Conservation (phyloP, 2,797 vertebrate species). For the Adrianichthys oophorus region DNA sequence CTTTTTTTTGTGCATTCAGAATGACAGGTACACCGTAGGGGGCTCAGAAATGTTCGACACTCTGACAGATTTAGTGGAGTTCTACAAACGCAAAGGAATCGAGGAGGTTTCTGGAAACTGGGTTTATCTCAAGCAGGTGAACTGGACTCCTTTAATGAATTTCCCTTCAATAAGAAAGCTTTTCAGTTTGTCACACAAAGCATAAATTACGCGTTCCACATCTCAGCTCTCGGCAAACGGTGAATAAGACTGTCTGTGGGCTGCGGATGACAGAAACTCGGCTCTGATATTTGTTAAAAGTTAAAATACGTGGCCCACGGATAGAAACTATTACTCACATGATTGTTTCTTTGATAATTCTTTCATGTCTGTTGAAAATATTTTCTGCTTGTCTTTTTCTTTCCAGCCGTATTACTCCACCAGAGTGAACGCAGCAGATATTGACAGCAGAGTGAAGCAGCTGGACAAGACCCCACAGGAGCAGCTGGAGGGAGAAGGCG, state of each 20-base stretch:
- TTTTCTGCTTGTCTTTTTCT: background rate
- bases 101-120: constrained; percentile 89
- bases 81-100: constrained; percentile 88
- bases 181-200: too few relatives aligned
- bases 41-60: constrained; percentile 85
- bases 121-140: constrained; percentile 90
- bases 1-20: constrained; percentile 70
- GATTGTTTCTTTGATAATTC: constrained; percentile 1
- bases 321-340: constrained; percentile 41
- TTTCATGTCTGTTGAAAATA: constrained; percentile 22
- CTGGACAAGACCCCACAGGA: constrained; percentile 81
- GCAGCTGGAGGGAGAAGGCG: constrained; percentile 61
- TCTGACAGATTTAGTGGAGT: constrained; percentile 90
- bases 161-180: too few relatives aligned
- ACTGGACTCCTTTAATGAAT: background rate
- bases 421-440: constrained; percentile 90
- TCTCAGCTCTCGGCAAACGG: background rate
- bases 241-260: background rate
- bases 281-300: constrained; percentile 1
- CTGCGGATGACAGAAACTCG: background rate
- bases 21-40: constrained; percentile 88
- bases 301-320: constrained; percentile 8
- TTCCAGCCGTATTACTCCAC: constrained; percentile 91
- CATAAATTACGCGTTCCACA: background rate
- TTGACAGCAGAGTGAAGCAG: constrained; percentile 88